Base-by-base conservation (phyloP, 2,797 vertebrate species). In the Hypotaenidia philippensis region DNA sequence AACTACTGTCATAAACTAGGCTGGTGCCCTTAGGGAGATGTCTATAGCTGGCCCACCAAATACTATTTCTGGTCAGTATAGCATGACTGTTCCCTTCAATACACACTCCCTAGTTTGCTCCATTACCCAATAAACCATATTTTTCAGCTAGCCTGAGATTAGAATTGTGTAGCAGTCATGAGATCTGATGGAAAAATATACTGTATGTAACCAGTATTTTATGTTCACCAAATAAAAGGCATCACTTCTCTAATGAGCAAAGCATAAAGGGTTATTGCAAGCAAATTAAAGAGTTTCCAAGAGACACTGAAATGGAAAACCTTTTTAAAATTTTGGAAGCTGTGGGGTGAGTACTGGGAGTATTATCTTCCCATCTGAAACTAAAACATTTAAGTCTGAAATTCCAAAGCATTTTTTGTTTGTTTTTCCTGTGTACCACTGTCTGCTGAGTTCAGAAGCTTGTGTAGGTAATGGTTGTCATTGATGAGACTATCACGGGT, bases 91-190 rank as follows among this genome's bases (percentile, higher is more conserved):
- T 94, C n/a, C 50, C 66, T 90, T 83, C 79, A 93, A 94, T 85
- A 91, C 38, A 41, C 63, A 96, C 94, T 96, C 96, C 93, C 80
- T 95, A 68, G 17, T 92, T 87, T 92, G 93, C 84, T 96, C 83
- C 94, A 95, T 97, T 97, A 96, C 75, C 69, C 89, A 89, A 90
- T 89, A 93, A 96, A 87, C 50, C 45, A 72, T 87, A 83, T 95
- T 94, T 89, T 97, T 94, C 88, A 83, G 87, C 83, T 82, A 87
- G 29, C 18, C 60, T 47, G 31, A 87, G 84, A 95, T 91, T 88
- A 96, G 88, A 94, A 91, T 90, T 83, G 74, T 65, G 64, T 79
- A 89, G 50, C 63, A 87, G 72, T 69, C 55, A 69, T 74, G 80
- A 89, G 82, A 91, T 87, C 64, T 83, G 65, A 83, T 93, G 65